Base-by-base conservation (phyloP, 2,113 vertebrate genomes). In the Ceyx margarethae region DNA sequence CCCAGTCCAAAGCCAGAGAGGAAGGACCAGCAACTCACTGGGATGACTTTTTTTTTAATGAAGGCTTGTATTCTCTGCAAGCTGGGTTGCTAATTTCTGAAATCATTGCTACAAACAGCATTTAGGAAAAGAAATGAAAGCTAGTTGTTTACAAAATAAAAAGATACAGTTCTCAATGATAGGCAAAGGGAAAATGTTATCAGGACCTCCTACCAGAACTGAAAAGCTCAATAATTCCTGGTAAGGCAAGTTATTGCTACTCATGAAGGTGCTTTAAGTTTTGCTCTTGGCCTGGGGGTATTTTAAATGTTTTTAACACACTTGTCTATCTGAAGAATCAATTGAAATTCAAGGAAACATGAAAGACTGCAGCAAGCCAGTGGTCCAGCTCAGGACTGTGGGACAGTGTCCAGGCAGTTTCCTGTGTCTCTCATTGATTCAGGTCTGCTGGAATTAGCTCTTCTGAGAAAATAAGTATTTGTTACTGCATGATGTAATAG, bases 391-490 rank as follows among this genome's bases (percentile, higher is more conserved):
- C 7, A 2, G 40, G 37, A 51, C 33, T 13, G 19, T n/a, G 20
- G 31, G n/a, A 77, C 17, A 21, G 46, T 0, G 1, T 25, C 43
- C 42, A 35, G 29, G 29, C 29, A 40, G 8, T n/a, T 69, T 74
- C 28, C n/a, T 60, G 13, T 2, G 0, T 33, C 3, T 64, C 8
- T 21, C 29, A 40, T 28, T 0, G 0, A 61, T 31, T 46, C 37
- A 22, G 35, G 19, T 31, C 37, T 40, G 17, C 77, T 75, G 65
- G 31, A 67, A 91, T 35, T 51, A 48, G 26, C 23, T 35, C 11
- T 80, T 74, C 37, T 13, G 17, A 64, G 28, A 86, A 93, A 84
- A 53, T 4, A 78, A 31, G 9, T 21, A 5, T 87, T 90, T 68
- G 13, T 57, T 78, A 54, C 40, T 64, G 35, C 33, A 64, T 33